phyloP scores from a whole-genome alignment of 2,797 vertebrate species.

The Myripristis jacobus region DNA sequence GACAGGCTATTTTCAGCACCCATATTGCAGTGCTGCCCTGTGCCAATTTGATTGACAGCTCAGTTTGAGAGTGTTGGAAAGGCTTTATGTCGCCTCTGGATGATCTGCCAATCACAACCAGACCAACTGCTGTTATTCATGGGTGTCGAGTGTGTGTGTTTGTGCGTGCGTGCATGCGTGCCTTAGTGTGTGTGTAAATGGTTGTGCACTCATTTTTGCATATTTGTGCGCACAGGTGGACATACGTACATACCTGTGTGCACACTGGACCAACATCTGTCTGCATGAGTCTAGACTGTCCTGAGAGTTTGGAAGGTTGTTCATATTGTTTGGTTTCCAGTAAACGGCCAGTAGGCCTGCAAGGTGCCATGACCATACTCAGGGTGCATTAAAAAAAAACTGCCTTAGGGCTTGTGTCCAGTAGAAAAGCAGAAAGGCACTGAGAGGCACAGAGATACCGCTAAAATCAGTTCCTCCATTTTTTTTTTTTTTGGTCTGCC shows the following conservation, averaged over 20 bases:
- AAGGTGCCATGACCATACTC: not conserved
- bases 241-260: not conserved
- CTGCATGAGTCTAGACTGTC: slow-evolving; percentile 6
- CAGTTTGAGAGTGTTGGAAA: slow-evolving; percentile 68
- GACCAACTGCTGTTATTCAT: slow-evolving; percentile 56
- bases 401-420: not conserved
- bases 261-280: not conserved
- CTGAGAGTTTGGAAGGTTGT: slow-evolving; percentile 13
- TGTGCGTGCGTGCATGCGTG: not conserved
- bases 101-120: slow-evolving; percentile 70
- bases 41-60: slow-evolving; percentile 67
- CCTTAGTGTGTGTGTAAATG: not conserved
- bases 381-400: not conserved
- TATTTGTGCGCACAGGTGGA: too few relatives aligned
- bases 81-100: slow-evolving; percentile 68
- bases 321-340: slow-evolving; percentile 18
- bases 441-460: too few relatives aligned
- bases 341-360: slow-evolving; percentile 5
- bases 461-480: too few relatives aligned
- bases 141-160: slow-evolving; percentile 20
- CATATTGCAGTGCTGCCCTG: slow-evolving; percentile 40
- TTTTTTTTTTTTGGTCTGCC: too few relatives aligned
- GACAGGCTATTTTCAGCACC: slow-evolving; percentile 65
- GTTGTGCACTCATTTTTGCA: too few relatives aligned
- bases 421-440: too few relatives aligned